Evolutionary conservation across 2,888 invertebrate genomes (phyloP), one percentile per base, ranked within the genome.

Genomic region (Cremastinae sp.): DNA sequence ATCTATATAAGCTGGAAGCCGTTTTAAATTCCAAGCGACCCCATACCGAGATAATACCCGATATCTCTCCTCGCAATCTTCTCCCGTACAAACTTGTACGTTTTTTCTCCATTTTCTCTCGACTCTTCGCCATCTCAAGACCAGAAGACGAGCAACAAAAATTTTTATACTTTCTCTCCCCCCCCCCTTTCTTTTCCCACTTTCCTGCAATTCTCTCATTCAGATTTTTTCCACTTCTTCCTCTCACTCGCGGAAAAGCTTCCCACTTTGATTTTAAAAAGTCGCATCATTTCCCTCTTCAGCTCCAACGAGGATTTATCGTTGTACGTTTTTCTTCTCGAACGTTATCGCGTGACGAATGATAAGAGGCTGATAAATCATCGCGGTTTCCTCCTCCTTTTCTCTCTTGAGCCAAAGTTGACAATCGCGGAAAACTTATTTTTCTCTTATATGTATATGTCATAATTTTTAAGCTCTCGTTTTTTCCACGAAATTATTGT

Each of bases 251-350:
- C 22, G 71, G 47, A 16, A 58, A 72, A 58, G 36, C 58, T 43
- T 47, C 45, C 28, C 41, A 12, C 53, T 73, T 66, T 73, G 59
- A 66, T 73, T 73, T 73, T 58, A 66, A 72, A 18, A 58, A 72
- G 22, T 58, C 62, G 16, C 41, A n/a, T 28, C 49, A 58, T 38
- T 41, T 43, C 20, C 18, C n/a, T 34, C 22, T n/a, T 43, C 14
- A 36, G 16, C 64, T 41, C 36, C n/a, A n/a, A n/a, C n/a, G 12
- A 20, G 38, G 66, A 58, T 72, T 72, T 65, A 72, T 47, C 14
- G 72, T 51, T 64, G 28, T 64, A 58, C 20, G 38, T 18, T 34
- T 34, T 28, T 5, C 16, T 34, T n/a, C 54, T 49, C 9, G 16
- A 1, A 22, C 68, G 58, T 68, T 66, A 65, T 73, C 72, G n/a